Evolutionary conservation across 1,140 invertebrate species (phyloP).

Genomic region (Cydia pomonella): DNA sequence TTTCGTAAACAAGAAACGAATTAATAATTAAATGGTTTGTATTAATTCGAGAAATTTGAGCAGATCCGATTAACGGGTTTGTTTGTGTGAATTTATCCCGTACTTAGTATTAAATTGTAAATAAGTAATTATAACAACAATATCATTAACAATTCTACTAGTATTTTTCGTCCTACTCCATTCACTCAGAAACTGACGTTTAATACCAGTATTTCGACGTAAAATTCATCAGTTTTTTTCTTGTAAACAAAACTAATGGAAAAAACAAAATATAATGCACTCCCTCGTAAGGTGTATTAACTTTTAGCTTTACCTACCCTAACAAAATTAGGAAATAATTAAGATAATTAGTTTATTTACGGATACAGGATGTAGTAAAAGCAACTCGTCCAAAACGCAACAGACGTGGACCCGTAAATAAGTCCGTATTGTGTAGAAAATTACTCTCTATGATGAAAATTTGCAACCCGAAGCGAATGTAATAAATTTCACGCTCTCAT

Average conservation of each 20-base stretch:
- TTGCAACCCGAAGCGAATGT: slow-evolving; percentile 62
- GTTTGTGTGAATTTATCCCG: too few relatives aligned
- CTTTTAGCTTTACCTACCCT: background rate
- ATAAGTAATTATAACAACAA: too few relatives aligned
- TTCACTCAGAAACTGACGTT: too few relatives aligned
- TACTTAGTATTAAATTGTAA: too few relatives aligned
- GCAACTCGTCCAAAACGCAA: slow-evolving; percentile 9
- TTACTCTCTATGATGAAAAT: slow-evolving; percentile 62
- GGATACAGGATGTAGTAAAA: slow-evolving; percentile 13
- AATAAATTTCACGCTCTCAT: slow-evolving; percentile 72
- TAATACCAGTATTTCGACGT: too few relatives aligned
- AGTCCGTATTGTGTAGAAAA: slow-evolving; percentile 59
- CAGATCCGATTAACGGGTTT: too few relatives aligned
- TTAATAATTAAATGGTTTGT: background rate
- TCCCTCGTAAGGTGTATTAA: background rate
- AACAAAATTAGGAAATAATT: background rate
- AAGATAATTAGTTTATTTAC: background rate
- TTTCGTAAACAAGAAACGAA: background rate
- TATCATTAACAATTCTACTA: too few relatives aligned
- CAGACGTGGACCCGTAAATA: slow-evolving; percentile 46
- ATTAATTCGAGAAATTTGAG: background rate
- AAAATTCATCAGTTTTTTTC: too few relatives aligned
- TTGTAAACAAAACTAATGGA: too few relatives aligned
- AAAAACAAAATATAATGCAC: too few relatives aligned
- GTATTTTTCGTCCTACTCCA: too few relatives aligned